Base-by-base conservation (phyloP, 2,888 invertebrate species). In the Congeria kusceri region DNA sequence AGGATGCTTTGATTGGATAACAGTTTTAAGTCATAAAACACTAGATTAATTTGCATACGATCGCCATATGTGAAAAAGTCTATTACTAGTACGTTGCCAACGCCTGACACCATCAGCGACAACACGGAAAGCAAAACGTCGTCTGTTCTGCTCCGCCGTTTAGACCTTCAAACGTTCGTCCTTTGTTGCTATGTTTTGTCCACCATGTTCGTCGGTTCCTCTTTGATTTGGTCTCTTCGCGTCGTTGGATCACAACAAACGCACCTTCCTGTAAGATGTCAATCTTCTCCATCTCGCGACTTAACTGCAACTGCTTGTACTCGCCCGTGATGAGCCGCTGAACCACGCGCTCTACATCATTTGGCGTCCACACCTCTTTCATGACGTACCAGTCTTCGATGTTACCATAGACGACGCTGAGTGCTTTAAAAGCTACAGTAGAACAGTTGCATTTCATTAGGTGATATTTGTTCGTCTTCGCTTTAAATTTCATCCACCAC, bases 361-460 rank as follows among this genome's bases (percentile, higher is more conserved):
- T 23, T 2, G 53, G 53, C 25, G 53, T 53, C 53, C 53, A 53
- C 53, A 53, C 53, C 25, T 53, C 53, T 20, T 53, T 53, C 9
- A 53, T 53, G 53, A 25, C 20, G 25, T 53, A 25, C 53, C 53
- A 53, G 23, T 53, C 25, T 20, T 20, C 53, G 7, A 53, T 18
- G 53, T 53, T 25, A 9, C 23, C 23, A 53, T 53, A 53, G 20
- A 53, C 25, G 23, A 53, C 53, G 11, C 53, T 53, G 7, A 53
- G 25, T 23, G 53, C 53, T 25, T 53, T 53, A 25, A 18, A 53
- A 23, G 18, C 53, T 9, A 53, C 53, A 1, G 53, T 53, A 9
- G 53, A 53, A 20, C 53, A 53, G 53, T 53, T 53, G 53, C 53
- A 53, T 1, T 53, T 53, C 53, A 53, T 23, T 3, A 53, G 53